These are phyloP conservation scores for Bergia puertoricense DNA, from an alignment of 92 coral and sea anemone species.

Conservation along the genomic window DNA sequence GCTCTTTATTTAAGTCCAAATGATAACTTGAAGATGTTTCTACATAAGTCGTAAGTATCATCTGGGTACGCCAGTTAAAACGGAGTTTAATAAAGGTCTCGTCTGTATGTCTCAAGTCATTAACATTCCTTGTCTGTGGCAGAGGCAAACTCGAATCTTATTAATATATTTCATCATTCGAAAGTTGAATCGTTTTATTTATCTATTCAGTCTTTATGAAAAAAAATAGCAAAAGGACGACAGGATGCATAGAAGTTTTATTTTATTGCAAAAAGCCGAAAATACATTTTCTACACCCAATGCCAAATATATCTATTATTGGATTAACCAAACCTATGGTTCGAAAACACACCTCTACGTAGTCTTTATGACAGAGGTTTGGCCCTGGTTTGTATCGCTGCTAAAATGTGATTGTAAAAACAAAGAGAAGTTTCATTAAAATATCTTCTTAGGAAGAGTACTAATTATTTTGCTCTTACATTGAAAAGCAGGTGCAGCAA, in stretches of 20 bases:
- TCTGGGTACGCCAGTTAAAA: background rate
- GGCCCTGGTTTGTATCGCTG: background rate
- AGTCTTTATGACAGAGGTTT: background rate
- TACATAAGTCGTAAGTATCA: no score
- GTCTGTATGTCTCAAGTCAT: background rate
- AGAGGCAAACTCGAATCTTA: background rate
- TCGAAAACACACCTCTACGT: background rate
- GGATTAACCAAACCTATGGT: background rate
- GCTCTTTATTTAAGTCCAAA: no score
- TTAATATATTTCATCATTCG: background rate
- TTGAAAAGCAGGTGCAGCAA: background rate
- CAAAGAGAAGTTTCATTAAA: background rate
- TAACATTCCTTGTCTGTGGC: background rate
- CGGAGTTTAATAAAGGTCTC: background rate
- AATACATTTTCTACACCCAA: no score
- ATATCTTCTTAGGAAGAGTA: background rate
- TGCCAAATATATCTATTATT: no score
- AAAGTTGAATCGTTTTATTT: background rate
- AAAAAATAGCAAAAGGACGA: background rate
- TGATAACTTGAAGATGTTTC: no score
- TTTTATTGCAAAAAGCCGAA: background rate
- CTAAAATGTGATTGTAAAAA: background rate
- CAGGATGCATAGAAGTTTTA: no score
- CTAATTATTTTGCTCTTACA: background rate
- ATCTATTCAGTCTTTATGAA: no score